These are phyloP conservation scores for Elysia chlorotica DNA, from an alignment of 1,140 invertebrate species.

Conservation along the genomic window DNA sequence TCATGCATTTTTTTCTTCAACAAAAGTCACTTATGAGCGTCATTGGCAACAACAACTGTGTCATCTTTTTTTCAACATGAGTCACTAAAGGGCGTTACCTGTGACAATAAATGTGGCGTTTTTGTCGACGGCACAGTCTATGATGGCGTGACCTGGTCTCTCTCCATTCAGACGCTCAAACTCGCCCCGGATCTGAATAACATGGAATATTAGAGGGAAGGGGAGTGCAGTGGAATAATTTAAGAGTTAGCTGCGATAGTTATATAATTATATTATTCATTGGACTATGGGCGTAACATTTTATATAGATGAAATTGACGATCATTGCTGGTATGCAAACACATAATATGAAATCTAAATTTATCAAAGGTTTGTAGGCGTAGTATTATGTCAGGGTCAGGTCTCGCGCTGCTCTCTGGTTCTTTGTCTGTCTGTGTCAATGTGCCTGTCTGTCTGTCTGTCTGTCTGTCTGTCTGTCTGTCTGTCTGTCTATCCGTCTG, in stretches of 20 bases:
- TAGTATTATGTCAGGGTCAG: too few species aligned
- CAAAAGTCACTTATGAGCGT: too few species aligned
- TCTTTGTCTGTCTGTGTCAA: too few species aligned
- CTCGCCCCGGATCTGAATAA: constrained; percentile 14
- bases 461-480: too few species aligned
- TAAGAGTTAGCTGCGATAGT: neutral
- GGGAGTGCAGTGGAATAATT: neutral
- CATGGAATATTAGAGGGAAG: neutral
- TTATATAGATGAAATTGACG: neutral
- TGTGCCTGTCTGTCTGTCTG: too few species aligned
- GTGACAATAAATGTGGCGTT: constrained; percentile 20
- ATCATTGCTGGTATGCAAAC: neutral
- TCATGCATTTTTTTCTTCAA: too few species aligned
- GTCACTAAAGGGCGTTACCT: too few species aligned
- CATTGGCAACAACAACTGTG: too few species aligned
- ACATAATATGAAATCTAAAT: neutral
- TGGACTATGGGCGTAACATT: neutral
- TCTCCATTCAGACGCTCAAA: constrained; percentile 12
- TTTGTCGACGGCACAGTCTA: constrained; percentile 4
- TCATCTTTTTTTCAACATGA: too few species aligned
- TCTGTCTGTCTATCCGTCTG: too few species aligned
- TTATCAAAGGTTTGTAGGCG: too few species aligned
- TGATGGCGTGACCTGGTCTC: constrained; percentile 3
- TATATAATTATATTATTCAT: neutral
- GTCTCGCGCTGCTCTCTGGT: too few species aligned